These are phyloP conservation scores for Nicator chloris DNA, from an alignment of 2,113 vertebrate species.

Conservation along the genomic window DNA sequence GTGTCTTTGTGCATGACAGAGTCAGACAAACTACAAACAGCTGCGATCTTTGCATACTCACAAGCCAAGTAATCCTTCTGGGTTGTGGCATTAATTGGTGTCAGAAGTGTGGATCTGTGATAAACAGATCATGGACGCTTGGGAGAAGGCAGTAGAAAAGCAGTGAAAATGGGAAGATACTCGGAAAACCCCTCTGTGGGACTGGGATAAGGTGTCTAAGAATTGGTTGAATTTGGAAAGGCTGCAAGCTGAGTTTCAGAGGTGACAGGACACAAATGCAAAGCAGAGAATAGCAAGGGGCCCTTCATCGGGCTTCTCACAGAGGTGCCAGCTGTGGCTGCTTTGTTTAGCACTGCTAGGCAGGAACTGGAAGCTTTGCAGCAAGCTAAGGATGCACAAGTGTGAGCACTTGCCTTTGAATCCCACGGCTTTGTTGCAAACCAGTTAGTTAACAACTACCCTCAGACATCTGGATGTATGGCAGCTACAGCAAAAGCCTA, in stretches of 20 bases:
- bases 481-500: background rate
- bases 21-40: background rate
- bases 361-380: background rate
- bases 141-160: background rate
- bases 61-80: background rate
- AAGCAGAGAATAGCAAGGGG: background rate
- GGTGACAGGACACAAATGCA: background rate
- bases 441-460: background rate
- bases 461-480: background rate
- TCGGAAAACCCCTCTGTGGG: background rate
- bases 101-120: background rate
- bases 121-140: background rate
- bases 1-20: background rate
- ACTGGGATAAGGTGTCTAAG: background rate
- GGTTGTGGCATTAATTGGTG: background rate
- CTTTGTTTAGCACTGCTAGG: background rate
- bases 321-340: background rate
- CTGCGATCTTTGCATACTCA: background rate
- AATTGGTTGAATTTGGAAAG: background rate
- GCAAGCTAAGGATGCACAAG: background rate
- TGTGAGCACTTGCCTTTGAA: background rate
- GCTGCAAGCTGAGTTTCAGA: background rate
- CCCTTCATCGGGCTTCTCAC: background rate
- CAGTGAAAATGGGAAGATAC: background rate
- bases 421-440: background rate